Conservation (phyloP, 2,113 vertebrate genomes). For the Bufo bufo region DNA sequence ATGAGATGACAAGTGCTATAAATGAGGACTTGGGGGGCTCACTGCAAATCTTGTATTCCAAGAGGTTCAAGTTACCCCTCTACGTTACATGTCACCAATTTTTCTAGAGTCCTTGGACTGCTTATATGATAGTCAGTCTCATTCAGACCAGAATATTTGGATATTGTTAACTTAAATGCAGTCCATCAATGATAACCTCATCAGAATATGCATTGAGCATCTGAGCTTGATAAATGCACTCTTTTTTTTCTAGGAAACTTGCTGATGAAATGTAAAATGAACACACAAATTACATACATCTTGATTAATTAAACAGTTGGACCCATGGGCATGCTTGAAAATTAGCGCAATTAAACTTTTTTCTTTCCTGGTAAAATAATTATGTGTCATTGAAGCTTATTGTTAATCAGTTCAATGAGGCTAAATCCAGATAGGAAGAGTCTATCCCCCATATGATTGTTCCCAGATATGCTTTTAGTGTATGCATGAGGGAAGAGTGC, state of each 20-base stretch:
- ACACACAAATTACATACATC: background rate
- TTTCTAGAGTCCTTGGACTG: too few relatives aligned
- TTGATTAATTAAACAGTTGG: background rate
- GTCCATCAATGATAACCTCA: background rate
- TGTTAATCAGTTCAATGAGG: conserved; percentile 34
- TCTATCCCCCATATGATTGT: background rate
- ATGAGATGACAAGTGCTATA: too few relatives aligned
- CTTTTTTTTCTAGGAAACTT: background rate
- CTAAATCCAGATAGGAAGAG: conserved; percentile 31
- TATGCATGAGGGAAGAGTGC: background rate
- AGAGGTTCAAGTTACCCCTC: too few relatives aligned
- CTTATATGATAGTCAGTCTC: too few relatives aligned
- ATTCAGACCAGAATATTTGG: too few relatives aligned
- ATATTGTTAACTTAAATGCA: too few relatives aligned
- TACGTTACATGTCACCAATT: too few relatives aligned
- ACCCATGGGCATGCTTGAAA: background rate
- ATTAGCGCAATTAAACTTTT: background rate
- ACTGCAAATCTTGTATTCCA: too few relatives aligned
- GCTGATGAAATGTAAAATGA: background rate
- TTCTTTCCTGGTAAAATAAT: conserved; percentile 24
- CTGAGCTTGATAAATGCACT: background rate
- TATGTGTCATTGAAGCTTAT: conserved; percentile 4
- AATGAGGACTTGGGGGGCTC: too few relatives aligned
- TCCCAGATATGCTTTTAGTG: conserved; percentile 4
- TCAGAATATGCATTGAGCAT: background rate